Evolutionary conservation across 2,113 vertebrate species (phyloP).

Genomic region (Plestiodon gilberti): DNA sequence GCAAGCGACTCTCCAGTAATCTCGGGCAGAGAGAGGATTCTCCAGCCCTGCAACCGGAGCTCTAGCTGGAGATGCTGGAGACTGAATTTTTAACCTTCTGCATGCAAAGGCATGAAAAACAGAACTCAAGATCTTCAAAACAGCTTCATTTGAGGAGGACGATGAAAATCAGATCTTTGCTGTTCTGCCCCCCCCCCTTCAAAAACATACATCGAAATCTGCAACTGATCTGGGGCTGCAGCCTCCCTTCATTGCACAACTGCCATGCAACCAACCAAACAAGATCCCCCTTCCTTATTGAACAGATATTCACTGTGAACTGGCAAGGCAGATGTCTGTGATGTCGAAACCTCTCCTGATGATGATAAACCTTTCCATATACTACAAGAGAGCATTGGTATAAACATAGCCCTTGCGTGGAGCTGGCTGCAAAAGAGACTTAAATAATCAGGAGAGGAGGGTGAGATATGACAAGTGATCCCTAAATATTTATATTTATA

Average conservation of each 20-base stretch:
- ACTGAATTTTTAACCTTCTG: not conserved
- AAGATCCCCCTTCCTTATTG: slow-evolving; percentile 45
- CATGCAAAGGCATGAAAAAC: not conserved
- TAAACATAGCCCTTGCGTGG: slow-evolving; percentile 21
- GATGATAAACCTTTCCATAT: slow-evolving; percentile 37
- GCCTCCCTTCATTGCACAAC: slow-evolving; percentile 48
- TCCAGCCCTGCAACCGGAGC: not conserved
- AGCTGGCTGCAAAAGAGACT: slow-evolving; percentile 16
- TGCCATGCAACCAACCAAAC: slow-evolving; percentile 61
- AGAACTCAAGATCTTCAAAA: too few species aligned
- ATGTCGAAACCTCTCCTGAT: slow-evolving; percentile 22
- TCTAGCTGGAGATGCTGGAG: not conserved
- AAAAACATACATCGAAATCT: too few species aligned
- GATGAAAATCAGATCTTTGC: not conserved
- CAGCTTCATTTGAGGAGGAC: not conserved
- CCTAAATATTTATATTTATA: slow-evolving; percentile 49
- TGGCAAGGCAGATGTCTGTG: slow-evolving; percentile 58
- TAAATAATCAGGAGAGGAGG: not conserved
- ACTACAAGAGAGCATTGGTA: slow-evolving; percentile 31
- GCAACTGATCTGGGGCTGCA: slow-evolving; percentile 39
- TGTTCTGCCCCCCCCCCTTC: too few species aligned
- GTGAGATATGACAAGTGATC: slow-evolving; percentile 53
- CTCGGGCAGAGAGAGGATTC: too few species aligned
- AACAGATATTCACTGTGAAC: slow-evolving; percentile 50
- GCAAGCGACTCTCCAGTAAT: too few species aligned